phyloP scores from a whole-genome alignment of 2,888 invertebrate genomes.

The Gymnocheta viridis region DNA sequence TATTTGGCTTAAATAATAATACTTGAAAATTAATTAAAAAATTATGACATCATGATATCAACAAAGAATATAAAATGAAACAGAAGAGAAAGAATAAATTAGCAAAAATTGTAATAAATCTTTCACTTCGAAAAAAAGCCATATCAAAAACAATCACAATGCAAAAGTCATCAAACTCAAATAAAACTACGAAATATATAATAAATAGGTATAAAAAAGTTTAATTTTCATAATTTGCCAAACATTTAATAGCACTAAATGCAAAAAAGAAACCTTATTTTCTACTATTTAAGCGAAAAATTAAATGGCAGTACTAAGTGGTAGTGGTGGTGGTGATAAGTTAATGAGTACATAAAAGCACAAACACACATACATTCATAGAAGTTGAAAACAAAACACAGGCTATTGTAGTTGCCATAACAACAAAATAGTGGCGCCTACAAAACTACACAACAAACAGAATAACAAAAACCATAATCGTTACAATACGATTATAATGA shows the following conservation, averaged over 20 bases:
- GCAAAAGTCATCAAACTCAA: slow-evolving; percentile 52
- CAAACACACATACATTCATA: not conserved
- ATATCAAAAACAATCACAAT: not conserved
- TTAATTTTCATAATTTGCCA: slow-evolving; percentile 33
- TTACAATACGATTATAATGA: slow-evolving; percentile 66
- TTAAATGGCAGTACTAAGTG: not conserved
- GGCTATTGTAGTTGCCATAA: slow-evolving; percentile 58
- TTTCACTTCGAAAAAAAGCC: not conserved
- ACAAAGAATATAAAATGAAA: not conserved
- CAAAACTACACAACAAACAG: slow-evolving; percentile 56
- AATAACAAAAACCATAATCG: slow-evolving; percentile 60
- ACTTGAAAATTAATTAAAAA: slow-evolving; percentile 23
- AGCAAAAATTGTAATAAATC: slow-evolving; percentile 17
- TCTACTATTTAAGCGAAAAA: not conserved
- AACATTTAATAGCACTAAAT: not conserved
- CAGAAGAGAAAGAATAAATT: not conserved
- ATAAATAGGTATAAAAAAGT: not conserved
- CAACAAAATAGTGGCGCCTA: slow-evolving; percentile 61
- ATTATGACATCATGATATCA: slow-evolving; percentile 25
- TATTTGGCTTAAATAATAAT: slow-evolving; percentile 16
- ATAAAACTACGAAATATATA: slow-evolving; percentile 19
- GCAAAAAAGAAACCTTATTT: not conserved
- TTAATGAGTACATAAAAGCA: slow-evolving; percentile 9
- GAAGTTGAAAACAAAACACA: not conserved
- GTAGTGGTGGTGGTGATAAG: slow-evolving; percentile 1